Evolutionary conservation across 2,113 vertebrate species (phyloP), one percentile per base, ranked within the genome.

Genomic region (Hyperoodon ampullatus): DNA sequence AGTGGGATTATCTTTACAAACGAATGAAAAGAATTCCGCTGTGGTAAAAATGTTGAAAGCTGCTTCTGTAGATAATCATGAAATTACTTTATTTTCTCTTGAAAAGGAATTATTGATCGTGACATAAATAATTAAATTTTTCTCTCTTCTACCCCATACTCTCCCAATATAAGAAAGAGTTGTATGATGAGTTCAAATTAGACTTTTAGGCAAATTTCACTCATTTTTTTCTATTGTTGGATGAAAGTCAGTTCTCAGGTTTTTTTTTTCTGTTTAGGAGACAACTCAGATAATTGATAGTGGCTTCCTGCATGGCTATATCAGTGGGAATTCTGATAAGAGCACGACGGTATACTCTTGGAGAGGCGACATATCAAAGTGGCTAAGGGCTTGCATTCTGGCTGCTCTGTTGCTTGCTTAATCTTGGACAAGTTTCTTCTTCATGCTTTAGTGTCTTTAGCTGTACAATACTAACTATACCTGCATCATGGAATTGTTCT

Each of bases 151-250:
- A 89, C 2, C 3, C 14, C 23, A 3, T 83, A 53, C 2, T 71
- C 21, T 83, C n/a, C 42, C 70, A 82, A 4, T 55, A 18, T 66
- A 78, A 87, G 30, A 65, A 87, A 24, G 8, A 60, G 12, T 83
- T 90, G 1, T 39, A 44, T 78, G 58, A 83, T 66, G 80, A 87
- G 24, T 84, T 88, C 33, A 93, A 93, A 77, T 86, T 55, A 13
- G 9, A 63, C 88, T 87, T 82, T 60, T 39, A 97, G 47, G n/a
- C 28, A 96, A 89, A 65, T 86, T 95, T 71, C 50, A 78, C 18
- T 92, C 10, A 23, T 74, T 7, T 72, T 72, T 95, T 44, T 55
- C 24, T 61, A 35, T 21, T 75, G 23, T 71, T 78, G 11, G 19
- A 65, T 83, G 39, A 63, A 70, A 81, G 44, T 78, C 18, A 74